Conservation (phyloP, 2,888 invertebrate genomes). For the Punctoribates punctum region DNA sequence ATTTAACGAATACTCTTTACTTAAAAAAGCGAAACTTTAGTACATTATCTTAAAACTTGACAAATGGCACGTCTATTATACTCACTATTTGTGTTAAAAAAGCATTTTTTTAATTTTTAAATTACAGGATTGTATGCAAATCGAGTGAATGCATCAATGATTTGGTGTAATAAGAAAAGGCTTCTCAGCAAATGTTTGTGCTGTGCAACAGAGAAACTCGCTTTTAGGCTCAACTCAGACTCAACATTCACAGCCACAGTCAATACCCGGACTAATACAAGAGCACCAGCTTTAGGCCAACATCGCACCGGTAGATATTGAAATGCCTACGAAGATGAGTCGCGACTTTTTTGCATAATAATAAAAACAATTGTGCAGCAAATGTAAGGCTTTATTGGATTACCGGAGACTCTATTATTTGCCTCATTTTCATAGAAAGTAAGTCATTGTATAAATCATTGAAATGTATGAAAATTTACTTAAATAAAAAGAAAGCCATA, state of each 20-base stretch:
- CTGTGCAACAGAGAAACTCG: conserved; percentile 9
- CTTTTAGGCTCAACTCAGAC: conserved; percentile 29
- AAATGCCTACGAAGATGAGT: neutral
- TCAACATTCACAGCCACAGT: neutral
- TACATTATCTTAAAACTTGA: conserved; percentile 29
- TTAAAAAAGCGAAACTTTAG: neutral
- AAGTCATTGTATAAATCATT: neutral
- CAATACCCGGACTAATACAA: neutral
- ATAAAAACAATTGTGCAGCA: conserved; percentile 20
- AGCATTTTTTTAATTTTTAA: conserved; percentile 27
- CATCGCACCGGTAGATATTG: neutral
- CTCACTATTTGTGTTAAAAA: neutral
- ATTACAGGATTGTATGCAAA: conserved; percentile 11
- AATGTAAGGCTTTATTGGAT: conserved; percentile 32
- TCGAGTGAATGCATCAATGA: neutral
- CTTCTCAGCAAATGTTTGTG: conserved; percentile 22
- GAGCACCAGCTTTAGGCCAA: conserved; percentile 14
- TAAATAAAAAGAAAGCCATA: too few species aligned
- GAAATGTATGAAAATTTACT: too few species aligned
- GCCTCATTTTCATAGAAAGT: conserved; percentile 16
- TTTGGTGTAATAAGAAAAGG: conserved; percentile 22
- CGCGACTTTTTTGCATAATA: conserved; percentile 8
- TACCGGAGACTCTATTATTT: conserved; percentile 16
- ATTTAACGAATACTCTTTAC: conserved; percentile 12
- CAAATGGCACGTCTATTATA: conserved; percentile 33